Evolutionary conservation across 2,113 vertebrate species (phyloP).

Genomic region (Bostrychus sinensis): DNA sequence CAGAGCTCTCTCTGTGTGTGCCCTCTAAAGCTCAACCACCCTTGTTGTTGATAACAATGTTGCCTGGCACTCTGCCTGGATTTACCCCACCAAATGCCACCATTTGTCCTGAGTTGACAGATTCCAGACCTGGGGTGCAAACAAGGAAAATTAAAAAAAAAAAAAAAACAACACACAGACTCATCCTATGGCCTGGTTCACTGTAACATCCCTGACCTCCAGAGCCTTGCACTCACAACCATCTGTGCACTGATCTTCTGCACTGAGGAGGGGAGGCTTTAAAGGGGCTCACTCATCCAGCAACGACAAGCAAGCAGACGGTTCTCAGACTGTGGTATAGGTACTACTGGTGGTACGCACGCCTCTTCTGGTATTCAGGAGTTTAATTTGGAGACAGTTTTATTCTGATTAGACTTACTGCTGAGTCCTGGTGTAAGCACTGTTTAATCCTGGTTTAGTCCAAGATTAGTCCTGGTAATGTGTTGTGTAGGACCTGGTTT

Average conservation of each 20-base stretch:
- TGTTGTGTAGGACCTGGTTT: too few species aligned
- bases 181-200: slow-evolving; percentile 29
- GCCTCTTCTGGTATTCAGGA: too few species aligned
- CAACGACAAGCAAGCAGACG: slow-evolving; percentile 61
- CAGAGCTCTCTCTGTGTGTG: slow-evolving; percentile 36
- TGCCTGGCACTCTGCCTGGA: slow-evolving; percentile 42
- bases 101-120: slow-evolving; percentile 69
- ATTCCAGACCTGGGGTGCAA: slow-evolving; percentile 56
- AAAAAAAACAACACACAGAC: background rate
- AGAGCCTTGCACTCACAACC: slow-evolving; percentile 39
- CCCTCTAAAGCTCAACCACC: slow-evolving; percentile 61
- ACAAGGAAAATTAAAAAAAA: slow-evolving; percentile 19
- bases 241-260: slow-evolving; percentile 60
- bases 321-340: too few species aligned
- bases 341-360: too few species aligned
- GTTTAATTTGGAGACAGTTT: too few species aligned
- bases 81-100: slow-evolving; percentile 49
- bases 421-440: too few species aligned
- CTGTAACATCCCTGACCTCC: slow-evolving; percentile 50
- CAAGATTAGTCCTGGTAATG: too few species aligned
- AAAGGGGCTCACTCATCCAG: slow-evolving; percentile 69
- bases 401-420: too few species aligned
- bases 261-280: slow-evolving; percentile 18
- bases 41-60: slow-evolving; percentile 59
- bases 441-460: too few species aligned